Percentiles rank a stretch among this genome's conserved stretches.
Conservation (phyloP, 2,113 vertebrate genomes). For the Bubo blakistoni region DNA sequence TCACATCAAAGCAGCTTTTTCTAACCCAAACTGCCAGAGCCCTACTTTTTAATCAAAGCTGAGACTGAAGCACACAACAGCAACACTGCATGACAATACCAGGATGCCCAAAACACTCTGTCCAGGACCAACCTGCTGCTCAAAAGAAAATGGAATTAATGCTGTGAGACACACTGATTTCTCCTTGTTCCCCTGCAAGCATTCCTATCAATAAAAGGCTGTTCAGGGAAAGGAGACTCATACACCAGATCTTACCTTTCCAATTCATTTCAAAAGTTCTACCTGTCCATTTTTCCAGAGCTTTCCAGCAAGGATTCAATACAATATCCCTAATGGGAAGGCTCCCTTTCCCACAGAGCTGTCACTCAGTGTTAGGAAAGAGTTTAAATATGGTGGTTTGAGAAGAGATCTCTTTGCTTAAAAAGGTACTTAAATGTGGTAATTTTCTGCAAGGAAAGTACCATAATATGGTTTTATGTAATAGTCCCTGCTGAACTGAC, state of each 20-base stretch:
- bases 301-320: not conserved
- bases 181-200: not conserved
- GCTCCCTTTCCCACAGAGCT: not conserved
- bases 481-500: constrained; percentile 39
- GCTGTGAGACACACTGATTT: not conserved
- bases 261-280: not conserved
- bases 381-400: constrained; percentile 17
- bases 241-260: not conserved
- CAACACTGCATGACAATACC: not conserved
- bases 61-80: not conserved
- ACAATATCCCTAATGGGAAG: not conserved
- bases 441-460: constrained; percentile 56
- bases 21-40: not conserved
- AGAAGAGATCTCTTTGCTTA: constrained; percentile 42
- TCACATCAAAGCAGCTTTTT: not conserved
- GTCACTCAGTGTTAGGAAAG: constrained; percentile 3
- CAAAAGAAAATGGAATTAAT: not conserved
- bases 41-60: not conserved
- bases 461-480: constrained; percentile 11
- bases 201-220: not conserved
- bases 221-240: not conserved
- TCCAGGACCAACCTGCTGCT: not conserved
- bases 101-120: not conserved
- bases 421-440: not conserved
- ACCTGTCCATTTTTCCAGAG: not conserved